Percentiles rank a stretch among this genome's conserved stretches.
These are phyloP conservation scores for Onychomys arenicola DNA, from an alignment of 2,797 vertebrate genomes.

Conservation along the genomic window DNA sequence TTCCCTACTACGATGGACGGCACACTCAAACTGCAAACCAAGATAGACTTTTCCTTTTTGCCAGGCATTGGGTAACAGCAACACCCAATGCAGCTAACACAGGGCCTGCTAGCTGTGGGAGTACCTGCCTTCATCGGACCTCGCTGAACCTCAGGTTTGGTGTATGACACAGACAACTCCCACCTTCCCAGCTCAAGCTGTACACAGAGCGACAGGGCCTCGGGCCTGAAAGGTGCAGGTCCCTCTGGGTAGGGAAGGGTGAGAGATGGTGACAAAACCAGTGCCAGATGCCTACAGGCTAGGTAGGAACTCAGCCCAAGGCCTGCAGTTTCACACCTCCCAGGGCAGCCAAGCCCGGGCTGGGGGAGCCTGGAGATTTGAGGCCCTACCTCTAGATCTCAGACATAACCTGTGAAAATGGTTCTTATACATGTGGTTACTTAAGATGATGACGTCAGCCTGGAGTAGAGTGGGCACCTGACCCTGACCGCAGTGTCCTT, in stretches of 20 bases:
- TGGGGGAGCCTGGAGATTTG: not conserved
- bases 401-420: not conserved
- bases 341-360: not conserved
- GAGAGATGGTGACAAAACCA: no score
- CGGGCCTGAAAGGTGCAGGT: not conserved
- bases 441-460: not conserved
- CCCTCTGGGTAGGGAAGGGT: not conserved
- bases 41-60: not conserved
- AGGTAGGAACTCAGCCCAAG: not conserved
- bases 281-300: not conserved
- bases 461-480: not conserved
- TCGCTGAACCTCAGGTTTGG: not conserved
- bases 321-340: not conserved
- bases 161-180: not conserved
- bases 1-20: not conserved
- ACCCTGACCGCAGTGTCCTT: not conserved
- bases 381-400: not conserved
- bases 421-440: not conserved
- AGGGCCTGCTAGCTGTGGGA: not conserved
- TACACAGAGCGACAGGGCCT: not conserved
- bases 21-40: not conserved
- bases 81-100: not conserved
- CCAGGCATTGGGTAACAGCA: not conserved
- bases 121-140: fast-evolving
- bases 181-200: not conserved